Evolutionary conservation across 2,113 vertebrate genomes (phyloP), one percentile per base, ranked within the genome.

Genomic region (Furnarius figulus): DNA sequence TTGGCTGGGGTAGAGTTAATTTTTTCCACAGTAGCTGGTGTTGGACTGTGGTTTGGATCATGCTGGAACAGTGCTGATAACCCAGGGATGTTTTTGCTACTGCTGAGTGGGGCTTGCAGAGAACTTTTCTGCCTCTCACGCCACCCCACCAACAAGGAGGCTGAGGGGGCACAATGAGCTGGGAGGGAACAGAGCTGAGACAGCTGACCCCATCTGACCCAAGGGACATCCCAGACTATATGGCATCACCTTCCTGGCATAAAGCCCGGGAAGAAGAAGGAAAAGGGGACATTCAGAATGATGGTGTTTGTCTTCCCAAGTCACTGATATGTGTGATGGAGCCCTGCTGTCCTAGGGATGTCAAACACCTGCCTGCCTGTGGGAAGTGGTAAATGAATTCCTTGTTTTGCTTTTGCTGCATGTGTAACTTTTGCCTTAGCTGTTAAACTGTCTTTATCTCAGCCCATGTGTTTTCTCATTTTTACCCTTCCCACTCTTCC

Each of bases 291-390:
- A 22, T 27, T 46, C 21, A 70, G 11, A 42, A n/a, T 28, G 40
- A 33, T 55, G 63, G 9, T 55, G 31, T 55, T 83, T 49, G 40
- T 14, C 24, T 62, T 59, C 63, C 47, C 25, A 47, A 31, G 40
- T 42, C 79, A 62, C n/a, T 9, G 7, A 8, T 12, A 10, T 0
- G 0, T 31, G 40, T 15, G 21, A 16, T 7, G 9, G 40, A 70
- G 25, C 28, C n/a, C 24, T 75, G 39, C 39, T 55, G 39, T 27
- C 21, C 71, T 62, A 47, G 53, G 71, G 5, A 22, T 55, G n/a
- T 53, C 75, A 77, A 58, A 28, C 19, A 67, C 33, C 70, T 33
- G 19, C 59, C 68, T 74, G 53, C 39, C 53, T 33, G 18, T 30
- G 1, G 30, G 24, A 31, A 68, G 39, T 14, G 13, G 13, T 30